Evolutionary conservation across 2,113 vertebrate genomes (phyloP), one percentile per base, ranked within the genome.

Genomic region (Daphoenositta chrysoptera): DNA sequence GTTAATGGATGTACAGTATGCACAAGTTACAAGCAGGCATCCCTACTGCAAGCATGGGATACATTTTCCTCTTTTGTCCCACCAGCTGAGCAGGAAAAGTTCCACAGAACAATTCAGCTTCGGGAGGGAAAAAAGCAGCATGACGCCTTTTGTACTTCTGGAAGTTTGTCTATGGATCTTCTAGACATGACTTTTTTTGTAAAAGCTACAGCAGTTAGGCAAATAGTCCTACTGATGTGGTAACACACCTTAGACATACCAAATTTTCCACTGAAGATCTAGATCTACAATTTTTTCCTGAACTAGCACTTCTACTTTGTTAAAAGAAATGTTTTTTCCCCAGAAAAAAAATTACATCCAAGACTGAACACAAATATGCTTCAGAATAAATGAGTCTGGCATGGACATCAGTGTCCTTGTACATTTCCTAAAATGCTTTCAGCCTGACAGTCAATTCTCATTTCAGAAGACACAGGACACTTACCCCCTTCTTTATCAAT

Each of bases 181-280:
- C 61, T 6, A 68, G 19, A 60, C 20, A 16, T 16, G 30, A 33
- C 10, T 3, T 18, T 75, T 63, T 75, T 40, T 6, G 26, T 44
- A 70, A 54, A 58, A 88, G 60, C 27, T 78, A 61, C 31, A 89
- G 71, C 82, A 90, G 17, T 56, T 30, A 51, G 61, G 27, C 37
- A 89, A 84, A 57, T 14, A 87, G 27, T 35, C 33, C 66, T n/a
- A 68, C 51, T 56, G 61, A 87, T 48, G 6, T 53, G 44, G 27
- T 84, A 87, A 82, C 10, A 18, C 14, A 35, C 8, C 31, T 37
- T 24, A 13, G 40, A n/a, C 0, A 0, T 13, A 84, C 1, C 10
- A 45, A 21, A n/a, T 40, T 83, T 71, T 63, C 57, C 5, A 1
- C 0, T 61, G 27, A 28, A 79, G 13, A 82, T 18, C 51, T 27